These are phyloP conservation scores for Cerceris rybyensis DNA, from an alignment of 2,888 invertebrate genomes.

Conservation along the genomic window DNA sequence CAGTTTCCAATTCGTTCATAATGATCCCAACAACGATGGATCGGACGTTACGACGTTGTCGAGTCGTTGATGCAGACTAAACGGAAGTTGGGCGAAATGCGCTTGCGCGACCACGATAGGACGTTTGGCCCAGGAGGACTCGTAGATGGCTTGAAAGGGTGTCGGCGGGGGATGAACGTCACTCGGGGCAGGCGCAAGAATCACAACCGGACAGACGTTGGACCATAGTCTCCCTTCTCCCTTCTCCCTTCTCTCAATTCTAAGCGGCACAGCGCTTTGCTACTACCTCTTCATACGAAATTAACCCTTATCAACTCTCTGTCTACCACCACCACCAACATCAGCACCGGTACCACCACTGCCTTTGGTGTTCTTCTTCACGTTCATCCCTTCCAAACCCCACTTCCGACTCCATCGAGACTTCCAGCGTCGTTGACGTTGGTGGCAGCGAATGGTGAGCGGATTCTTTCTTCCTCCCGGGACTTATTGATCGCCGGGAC, in stretches of 20 bases:
- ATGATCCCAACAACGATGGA: slow-evolving; percentile 33
- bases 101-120: slow-evolving; percentile 68
- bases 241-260: slow-evolving; percentile 39
- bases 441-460: slow-evolving; percentile 74
- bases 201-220: slow-evolving; percentile 75
- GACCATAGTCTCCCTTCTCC: slow-evolving; percentile 52
- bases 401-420: slow-evolving; percentile 41
- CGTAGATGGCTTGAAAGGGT: slow-evolving; percentile 40
- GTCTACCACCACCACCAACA: slow-evolving; percentile 50
- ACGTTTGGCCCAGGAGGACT: slow-evolving; percentile 44
- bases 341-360: slow-evolving; percentile 40
- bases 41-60: slow-evolving; percentile 60
- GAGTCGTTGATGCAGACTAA: slow-evolving; percentile 67
- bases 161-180: slow-evolving; percentile 58
- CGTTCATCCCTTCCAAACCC: slow-evolving; percentile 13
- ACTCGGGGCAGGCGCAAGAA: slow-evolving; percentile 74
- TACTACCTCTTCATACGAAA: slow-evolving; percentile 80
- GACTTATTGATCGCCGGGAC: slow-evolving; percentile 79
- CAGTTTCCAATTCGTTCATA: slow-evolving; percentile 32
- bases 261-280: slow-evolving; percentile 55
- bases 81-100: slow-evolving; percentile 63
- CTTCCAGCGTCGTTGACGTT: slow-evolving; percentile 62
- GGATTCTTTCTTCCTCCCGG: slow-evolving; percentile 78
- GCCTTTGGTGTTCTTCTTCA: slow-evolving; percentile 39
- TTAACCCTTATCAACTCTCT: slow-evolving; percentile 82